Evolutionary conservation across 2,113 vertebrate genomes (phyloP), one percentile per base, ranked within the genome.

Genomic region (Fulmarus glacialis): DNA sequence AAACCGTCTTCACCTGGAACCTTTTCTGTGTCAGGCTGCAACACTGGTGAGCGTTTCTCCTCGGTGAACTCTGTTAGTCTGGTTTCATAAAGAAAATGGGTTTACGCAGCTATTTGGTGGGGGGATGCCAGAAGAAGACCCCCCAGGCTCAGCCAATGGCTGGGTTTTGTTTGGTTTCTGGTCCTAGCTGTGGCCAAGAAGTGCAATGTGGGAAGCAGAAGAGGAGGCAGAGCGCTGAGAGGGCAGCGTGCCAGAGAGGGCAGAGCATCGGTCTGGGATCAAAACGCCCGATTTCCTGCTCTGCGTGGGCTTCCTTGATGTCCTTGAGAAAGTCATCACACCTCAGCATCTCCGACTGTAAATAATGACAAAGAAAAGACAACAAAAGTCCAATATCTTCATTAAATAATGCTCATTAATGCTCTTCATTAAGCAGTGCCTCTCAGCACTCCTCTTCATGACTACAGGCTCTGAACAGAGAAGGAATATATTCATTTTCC

Each of bases 1-100:
- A 58, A 71, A 45, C 15, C 48, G 7, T 11, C 63, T n/a, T 74
- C 40, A 43, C 8, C 89, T 59, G 66, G 43, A 53, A 30, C 34
- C 30, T 63, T 36, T 29, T 7, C 42, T 19, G 23, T 15, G 12
- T 11, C 55, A 27, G 67, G 30, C 60, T 53, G 52, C 19, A 11
- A 4, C 1, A 4, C 42, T 20, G 23, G 15, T 23, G 66, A 47
- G 29, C 1, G 0, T 12, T 52, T 86, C 27, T 45, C 50, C 58
- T 50, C 1, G 0, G 21, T 1, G 1, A 60, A 15, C 45, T 24
- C 68, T 30, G 29, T 48, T 8, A 34, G 22, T 20, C 26, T 26
- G 38, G 60, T 26, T 74, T 26, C 34, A 10, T n/a, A 30, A 47
- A 11, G 16, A 70, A 63, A 38, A 27, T 18, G 26, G 27, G 12